phyloP scores from a whole-genome alignment of 2,797 vertebrate genomes.

The Hemibagrus guttatus region DNA sequence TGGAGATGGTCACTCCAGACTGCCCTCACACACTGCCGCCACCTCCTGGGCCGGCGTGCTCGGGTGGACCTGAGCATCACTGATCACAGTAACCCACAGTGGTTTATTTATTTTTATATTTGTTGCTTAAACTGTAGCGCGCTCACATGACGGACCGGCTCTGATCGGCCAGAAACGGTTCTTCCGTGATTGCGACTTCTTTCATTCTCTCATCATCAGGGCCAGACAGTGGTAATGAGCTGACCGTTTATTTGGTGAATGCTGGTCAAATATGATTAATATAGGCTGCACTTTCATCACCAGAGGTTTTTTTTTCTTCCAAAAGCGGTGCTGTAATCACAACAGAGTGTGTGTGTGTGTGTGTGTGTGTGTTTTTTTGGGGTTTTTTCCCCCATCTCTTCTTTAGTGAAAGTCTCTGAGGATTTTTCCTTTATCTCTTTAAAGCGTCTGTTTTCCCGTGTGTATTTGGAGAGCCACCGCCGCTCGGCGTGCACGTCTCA shows the following conservation, averaged over 20 bases:
- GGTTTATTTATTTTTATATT: background rate
- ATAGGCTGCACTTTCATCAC: constrained; percentile 34
- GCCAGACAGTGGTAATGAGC: constrained; percentile 30
- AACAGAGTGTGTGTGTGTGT: background rate
- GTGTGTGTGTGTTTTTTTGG: background rate
- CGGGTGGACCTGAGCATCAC: background rate
- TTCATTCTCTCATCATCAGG: background rate
- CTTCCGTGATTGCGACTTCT: background rate
- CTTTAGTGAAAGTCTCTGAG: constrained; percentile 7
- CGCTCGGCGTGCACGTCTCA: constrained; percentile 40
- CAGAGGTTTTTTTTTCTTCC: constrained; percentile 15
- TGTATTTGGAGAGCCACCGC: constrained; percentile 41
- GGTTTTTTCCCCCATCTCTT: background rate
- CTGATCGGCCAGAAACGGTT: no score
- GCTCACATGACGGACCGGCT: background rate
- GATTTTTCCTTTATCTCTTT: constrained; percentile 38
- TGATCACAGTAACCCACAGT: no score
- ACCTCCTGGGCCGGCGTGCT: background rate
- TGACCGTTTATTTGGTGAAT: constrained; percentile 36
- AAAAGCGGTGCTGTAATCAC: constrained; percentile 20
- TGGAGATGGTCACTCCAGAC: no score
- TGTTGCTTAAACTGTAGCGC: background rate
- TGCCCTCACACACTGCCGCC: background rate
- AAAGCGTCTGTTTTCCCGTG: constrained; percentile 38
- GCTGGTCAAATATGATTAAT: constrained; percentile 47